A percentile compares a stretch with the other conserved stretches of the same genome.
Conservation (phyloP, 2,888 invertebrate genomes). For the Amphipyra berbera region DNA sequence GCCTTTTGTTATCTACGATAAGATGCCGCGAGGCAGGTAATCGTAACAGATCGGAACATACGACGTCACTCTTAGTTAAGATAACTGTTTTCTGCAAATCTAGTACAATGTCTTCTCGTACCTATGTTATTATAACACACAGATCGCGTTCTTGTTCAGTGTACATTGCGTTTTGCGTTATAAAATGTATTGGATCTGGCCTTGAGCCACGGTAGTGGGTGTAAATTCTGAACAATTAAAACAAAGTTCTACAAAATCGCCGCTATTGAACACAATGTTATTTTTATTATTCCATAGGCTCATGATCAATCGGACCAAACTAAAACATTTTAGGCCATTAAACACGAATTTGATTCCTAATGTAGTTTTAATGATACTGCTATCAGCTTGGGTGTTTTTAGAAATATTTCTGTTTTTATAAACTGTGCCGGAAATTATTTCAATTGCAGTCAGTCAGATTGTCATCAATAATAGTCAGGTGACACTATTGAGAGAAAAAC, state of each 20-base stretch:
- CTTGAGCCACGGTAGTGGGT: conserved; percentile 26
- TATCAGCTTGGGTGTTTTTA: conserved; percentile 33
- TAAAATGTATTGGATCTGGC: conserved; percentile 4
- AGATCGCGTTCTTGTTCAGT: conserved; percentile 26
- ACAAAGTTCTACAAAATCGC: conserved; percentile 7
- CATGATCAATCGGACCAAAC: conserved; percentile 14
- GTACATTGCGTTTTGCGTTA: conserved; percentile 13
- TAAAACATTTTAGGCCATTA: conserved; percentile 29
- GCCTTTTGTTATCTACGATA: conserved; percentile 56
- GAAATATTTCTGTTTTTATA: conserved; percentile 26
- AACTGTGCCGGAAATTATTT: conserved; percentile 41
- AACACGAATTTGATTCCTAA: conserved; percentile 50
- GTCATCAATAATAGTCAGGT: conserved; percentile 41
- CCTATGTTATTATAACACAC: conserved; percentile 24
- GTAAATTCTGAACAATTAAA: conserved; percentile 10
- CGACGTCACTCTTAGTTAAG: conserved; percentile 34
- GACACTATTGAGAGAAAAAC: conserved; percentile 31
- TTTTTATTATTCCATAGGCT: conserved; percentile 22
- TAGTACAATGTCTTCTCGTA: conserved; percentile 38
- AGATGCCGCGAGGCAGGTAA: conserved; percentile 44
- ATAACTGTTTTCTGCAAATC: conserved; percentile 53
- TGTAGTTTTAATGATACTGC: conserved; percentile 57
- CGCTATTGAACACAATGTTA: conserved; percentile 14
- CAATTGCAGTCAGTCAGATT: conserved; percentile 22
- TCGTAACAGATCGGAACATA: conserved; percentile 42